Conservation (phyloP, 2,113 vertebrate genomes). For the Cnemophilus loriae region DNA sequence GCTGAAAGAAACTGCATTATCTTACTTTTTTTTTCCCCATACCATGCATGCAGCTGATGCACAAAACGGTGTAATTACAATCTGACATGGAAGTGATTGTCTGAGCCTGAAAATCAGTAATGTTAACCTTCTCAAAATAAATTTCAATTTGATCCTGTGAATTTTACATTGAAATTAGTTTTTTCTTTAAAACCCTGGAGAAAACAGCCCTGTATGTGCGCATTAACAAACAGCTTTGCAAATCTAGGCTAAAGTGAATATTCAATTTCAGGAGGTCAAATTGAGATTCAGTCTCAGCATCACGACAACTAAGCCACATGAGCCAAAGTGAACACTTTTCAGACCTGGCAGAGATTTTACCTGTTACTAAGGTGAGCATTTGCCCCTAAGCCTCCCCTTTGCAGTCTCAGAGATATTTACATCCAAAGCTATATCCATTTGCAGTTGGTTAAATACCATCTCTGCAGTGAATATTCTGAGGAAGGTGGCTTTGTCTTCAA, state of each 20-base stretch:
- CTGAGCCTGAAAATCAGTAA: conserved; percentile 71
- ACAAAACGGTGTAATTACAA: conserved; percentile 79
- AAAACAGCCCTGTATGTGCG: conserved; percentile 75
- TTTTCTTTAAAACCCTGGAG: conserved; percentile 83
- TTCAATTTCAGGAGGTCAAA: conserved; percentile 88
- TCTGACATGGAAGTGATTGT: conserved; percentile 64
- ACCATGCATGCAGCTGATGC: conserved; percentile 63
- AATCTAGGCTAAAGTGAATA: conserved; percentile 86
- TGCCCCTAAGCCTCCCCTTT: not conserved
- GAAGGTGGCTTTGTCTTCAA: not conserved
- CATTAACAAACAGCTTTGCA: conserved; percentile 80
- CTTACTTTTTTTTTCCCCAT: conserved; percentile 56
- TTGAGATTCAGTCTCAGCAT: conserved; percentile 75
- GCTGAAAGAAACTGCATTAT: conserved; percentile 66
- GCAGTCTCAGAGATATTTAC: not conserved
- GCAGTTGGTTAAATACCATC: not conserved
- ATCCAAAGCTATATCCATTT: not conserved
- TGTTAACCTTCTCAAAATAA: conserved; percentile 73
- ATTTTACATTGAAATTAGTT: conserved; percentile 83
- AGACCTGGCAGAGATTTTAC: not conserved
- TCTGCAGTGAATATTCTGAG: not conserved
- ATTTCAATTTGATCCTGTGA: conserved; percentile 79
- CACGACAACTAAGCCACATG: conserved; percentile 45
- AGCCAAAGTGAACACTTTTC: not conserved
- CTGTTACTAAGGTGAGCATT: not conserved